These are phyloP conservation scores for Engystomops pustulosus DNA, from an alignment of 2,113 vertebrate species.

Conservation along the genomic window DNA sequence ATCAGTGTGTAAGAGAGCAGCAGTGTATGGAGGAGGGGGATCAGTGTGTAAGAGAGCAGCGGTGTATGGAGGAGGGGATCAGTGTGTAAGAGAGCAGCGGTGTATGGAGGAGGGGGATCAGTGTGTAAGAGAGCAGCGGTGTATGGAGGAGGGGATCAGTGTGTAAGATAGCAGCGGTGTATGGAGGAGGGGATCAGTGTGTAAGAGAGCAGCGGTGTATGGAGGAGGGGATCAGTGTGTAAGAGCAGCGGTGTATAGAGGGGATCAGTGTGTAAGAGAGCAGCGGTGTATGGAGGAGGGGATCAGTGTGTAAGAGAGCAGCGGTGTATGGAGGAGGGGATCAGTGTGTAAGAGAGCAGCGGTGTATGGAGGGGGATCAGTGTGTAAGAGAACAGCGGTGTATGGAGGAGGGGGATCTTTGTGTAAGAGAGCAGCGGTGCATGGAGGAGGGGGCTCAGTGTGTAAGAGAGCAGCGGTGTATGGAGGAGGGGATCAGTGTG, in stretches of 20 bases:
- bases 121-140: neutral
- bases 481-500: neutral
- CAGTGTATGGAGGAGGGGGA: too few relatives aligned
- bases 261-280: too few relatives aligned
- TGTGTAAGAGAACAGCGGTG: neutral
- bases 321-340: too few relatives aligned
- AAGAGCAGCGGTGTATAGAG: too few relatives aligned
- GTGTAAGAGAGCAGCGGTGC: neutral
- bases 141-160: neutral
- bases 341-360: too few relatives aligned
- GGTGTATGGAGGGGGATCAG: neutral
- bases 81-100: too few relatives aligned
- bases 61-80: too few relatives aligned
- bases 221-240: neutral
- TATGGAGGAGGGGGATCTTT: neutral
- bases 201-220: neutral
- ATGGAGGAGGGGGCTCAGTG: neutral
- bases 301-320: too few relatives aligned
- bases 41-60: too few relatives aligned
- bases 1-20: too few relatives aligned
- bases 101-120: neutral
- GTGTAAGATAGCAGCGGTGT: neutral
- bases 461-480: neutral
- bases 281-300: too few relatives aligned
- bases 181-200: neutral